Evolutionary conservation across 64 coral and sea anemone species (phyloP), one percentile per base, ranked within the genome.

Genomic region (Cladopsammia gracilis): DNA sequence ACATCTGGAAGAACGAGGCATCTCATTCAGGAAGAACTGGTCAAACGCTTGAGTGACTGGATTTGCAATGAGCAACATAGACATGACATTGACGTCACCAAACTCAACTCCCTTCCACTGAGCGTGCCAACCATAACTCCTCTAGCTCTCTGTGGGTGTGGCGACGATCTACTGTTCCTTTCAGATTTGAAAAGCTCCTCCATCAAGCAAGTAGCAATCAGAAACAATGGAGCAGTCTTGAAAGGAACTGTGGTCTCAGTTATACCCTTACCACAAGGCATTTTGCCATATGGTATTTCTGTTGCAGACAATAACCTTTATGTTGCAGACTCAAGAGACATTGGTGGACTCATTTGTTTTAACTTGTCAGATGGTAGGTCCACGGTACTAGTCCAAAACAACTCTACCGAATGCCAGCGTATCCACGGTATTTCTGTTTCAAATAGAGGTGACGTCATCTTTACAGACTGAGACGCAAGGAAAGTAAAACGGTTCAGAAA

Each of bases 321-420:
- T 46, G 34, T 90, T 48, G 64, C 89, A 47, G 89, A 90, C 80
- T 90, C 89, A 56, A 90, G 62, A n/a, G 88, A 79, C n/a, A 58
- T 68, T 14, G 88, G 76, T 22, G 88, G 88, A 80, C 24, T 90
- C 7, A 19, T 90, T 26, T 62, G 25, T 18, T 58, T 90, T 82
- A 48, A 90, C 47, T 64, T 90, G n/a, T 62, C 77, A 13, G 82
- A 60, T 70, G 71, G 71, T 71, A 62, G 42, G 10, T 42, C 53
- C 4, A 90, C 62, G 18, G 65, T 90, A 22, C 20, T 82, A 44
- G 52, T 90, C 19, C 53, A 51, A 70, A 90, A 90, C 64, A 19
- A 13, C 16, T 82, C 76, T 22, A 44, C 76, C 43, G 71, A 46
- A 42, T 90, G 77, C 25, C 62, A 90, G 64, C 88, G 65, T 71